These are phyloP conservation scores for Linurgus olivaceus DNA, from an alignment of 2,797 vertebrate genomes.

Conservation along the genomic window DNA sequence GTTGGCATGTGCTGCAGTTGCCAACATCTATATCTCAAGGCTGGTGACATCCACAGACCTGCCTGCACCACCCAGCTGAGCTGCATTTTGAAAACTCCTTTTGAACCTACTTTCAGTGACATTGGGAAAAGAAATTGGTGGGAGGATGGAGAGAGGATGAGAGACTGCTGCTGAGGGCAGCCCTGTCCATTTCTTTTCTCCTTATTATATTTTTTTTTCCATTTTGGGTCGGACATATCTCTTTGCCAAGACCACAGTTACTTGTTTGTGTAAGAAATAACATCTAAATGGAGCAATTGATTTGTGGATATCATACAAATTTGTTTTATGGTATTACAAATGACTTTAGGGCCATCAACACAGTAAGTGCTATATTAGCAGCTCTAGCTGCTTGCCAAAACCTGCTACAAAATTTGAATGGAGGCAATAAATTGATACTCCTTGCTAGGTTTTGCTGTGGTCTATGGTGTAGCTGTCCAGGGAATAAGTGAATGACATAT, in stretches of 20 bases:
- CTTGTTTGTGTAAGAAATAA: constrained; percentile 32
- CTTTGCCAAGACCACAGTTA: not conserved
- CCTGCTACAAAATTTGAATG: constrained; percentile 21
- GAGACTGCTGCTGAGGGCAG: not conserved
- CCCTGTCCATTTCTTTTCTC: not conserved
- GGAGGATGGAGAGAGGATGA: not conserved
- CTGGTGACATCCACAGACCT: not conserved
- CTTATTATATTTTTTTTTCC: not conserved
- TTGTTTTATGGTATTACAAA: constrained; percentile 38
- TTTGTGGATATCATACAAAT: constrained; percentile 35
- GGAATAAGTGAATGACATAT: not conserved
- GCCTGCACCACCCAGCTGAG: not conserved
- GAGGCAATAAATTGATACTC: constrained; percentile 30
- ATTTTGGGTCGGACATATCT: not conserved
- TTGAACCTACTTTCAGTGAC: not conserved
- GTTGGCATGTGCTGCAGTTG: not conserved
- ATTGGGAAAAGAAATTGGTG: not conserved
- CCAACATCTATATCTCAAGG: not conserved
- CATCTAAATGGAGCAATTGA: constrained; percentile 40
- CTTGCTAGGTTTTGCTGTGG: not conserved
- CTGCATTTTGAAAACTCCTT: not conserved
- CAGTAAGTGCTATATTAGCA: constrained; percentile 43
- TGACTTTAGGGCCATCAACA: constrained; percentile 38
- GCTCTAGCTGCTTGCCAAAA: constrained; percentile 35
- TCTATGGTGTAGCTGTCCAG: not conserved